These are phyloP conservation scores for Xylota sylvarum DNA, from an alignment of 2,888 invertebrate species.

Conservation along the genomic window DNA sequence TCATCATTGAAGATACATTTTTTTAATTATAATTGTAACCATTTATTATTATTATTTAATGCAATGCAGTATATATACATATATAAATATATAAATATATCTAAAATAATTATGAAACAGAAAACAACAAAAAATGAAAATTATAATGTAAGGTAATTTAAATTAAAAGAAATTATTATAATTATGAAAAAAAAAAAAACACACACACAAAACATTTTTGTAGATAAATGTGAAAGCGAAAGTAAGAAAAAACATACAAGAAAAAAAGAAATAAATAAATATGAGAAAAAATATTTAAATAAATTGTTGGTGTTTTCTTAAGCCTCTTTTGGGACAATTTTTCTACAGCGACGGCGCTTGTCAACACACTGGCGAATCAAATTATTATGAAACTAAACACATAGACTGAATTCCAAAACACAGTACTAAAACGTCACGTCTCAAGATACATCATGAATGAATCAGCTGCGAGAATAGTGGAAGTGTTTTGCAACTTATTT, in stretches of 20 bases:
- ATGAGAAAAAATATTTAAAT: constrained; percentile 77
- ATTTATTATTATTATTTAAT: constrained; percentile 75
- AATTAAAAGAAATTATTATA: constrained; percentile 77
- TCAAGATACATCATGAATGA: too few relatives aligned
- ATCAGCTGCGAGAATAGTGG: too few relatives aligned
- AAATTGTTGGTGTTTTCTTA: constrained; percentile 38
- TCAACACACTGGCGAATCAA: too few relatives aligned
- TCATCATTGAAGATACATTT: constrained; percentile 71
- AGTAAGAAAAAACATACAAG: constrained; percentile 74
- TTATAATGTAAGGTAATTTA: constrained; percentile 74
- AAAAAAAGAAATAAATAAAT: constrained; percentile 74
- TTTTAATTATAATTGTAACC: constrained; percentile 74
- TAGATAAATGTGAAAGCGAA: constrained; percentile 77
- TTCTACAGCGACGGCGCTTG: too few relatives aligned
- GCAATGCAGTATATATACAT: constrained; percentile 76
- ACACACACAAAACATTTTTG: constrained; percentile 72
- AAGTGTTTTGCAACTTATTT: too few relatives aligned
- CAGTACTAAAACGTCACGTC: too few relatives aligned
- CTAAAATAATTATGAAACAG: constrained; percentile 67
- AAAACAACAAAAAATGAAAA: constrained; percentile 55
- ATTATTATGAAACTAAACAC: too few relatives aligned
- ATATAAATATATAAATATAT: constrained; percentile 75
- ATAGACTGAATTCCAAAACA: too few relatives aligned
- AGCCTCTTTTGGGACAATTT: too few relatives aligned
- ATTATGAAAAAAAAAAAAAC: constrained; percentile 62